Evolutionary conservation across 64 coral and sea anemone species (phyloP).

Genomic region (Montipora cactus): DNA sequence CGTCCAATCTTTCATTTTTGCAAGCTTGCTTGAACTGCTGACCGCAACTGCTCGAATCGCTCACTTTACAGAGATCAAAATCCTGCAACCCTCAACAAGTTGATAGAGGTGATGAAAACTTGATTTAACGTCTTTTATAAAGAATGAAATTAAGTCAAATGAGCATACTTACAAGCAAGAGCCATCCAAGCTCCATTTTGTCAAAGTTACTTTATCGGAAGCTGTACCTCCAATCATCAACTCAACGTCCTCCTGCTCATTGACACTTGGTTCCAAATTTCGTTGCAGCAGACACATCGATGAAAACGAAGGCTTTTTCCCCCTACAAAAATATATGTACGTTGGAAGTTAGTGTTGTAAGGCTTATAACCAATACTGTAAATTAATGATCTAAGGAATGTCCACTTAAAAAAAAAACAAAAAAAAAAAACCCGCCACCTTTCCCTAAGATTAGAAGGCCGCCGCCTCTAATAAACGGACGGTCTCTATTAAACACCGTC

Average conservation of each 20-base stretch:
- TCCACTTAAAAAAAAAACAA: no score
- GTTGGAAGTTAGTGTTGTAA: background rate
- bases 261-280: background rate
- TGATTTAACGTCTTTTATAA: background rate
- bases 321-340: background rate
- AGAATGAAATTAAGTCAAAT: background rate
- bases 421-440: no score
- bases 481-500: no score
- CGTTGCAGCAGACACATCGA: conserved; percentile 45
- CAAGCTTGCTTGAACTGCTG: no score
- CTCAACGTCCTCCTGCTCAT: background rate
- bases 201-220: background rate
- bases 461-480: no score
- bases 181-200: conserved; percentile 55
- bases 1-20: no score
- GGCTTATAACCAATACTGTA: no score
- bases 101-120: background rate
- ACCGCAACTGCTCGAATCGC: no score
- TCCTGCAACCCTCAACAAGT: background rate
- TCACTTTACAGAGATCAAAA: no score
- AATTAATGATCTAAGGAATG: no score
- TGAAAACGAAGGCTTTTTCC: background rate
- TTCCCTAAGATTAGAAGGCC: no score
- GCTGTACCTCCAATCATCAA: conserved; percentile 26
- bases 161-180: conserved; percentile 31